A percentile compares a stretch with the other conserved stretches of the same genome.
phyloP scores from a whole-genome alignment of 2,888 invertebrate genomes.

The Nemotelus pantherinus region DNA sequence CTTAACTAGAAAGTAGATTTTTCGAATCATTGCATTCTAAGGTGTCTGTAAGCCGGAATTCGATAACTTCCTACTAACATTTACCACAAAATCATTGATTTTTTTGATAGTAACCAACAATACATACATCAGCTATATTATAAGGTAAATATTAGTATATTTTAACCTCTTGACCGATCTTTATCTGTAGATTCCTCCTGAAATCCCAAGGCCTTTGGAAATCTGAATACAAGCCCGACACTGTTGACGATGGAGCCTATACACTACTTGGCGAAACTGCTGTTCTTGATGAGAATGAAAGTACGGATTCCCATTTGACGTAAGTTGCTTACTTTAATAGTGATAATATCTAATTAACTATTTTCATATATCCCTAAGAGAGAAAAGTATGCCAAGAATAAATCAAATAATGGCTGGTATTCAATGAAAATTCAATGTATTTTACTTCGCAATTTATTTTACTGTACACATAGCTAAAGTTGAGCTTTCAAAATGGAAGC shows the following conservation, averaged over 20 bases:
- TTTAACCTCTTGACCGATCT: neutral
- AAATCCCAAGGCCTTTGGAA: constrained; percentile 96
- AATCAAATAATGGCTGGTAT: constrained; percentile 18
- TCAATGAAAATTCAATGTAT: too few relatives aligned
- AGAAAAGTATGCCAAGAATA: constrained; percentile 27
- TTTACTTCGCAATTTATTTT: too few relatives aligned
- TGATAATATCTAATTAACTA: too few relatives aligned
- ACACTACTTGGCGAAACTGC: constrained; percentile 41
- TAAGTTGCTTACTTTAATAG: too few relatives aligned
- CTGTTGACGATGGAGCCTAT: constrained; percentile 59
- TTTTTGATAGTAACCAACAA: neutral
- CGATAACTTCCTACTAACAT: too few relatives aligned
- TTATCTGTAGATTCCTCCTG: constrained; percentile 78
- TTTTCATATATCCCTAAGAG: neutral
- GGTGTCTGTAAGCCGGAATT: too few relatives aligned
- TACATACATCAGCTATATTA: neutral
- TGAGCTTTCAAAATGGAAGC: too few relatives aligned
- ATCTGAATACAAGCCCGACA: constrained; percentile 64
- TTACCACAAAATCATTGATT: constrained; percentile 13
- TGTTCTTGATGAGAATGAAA: constrained; percentile 26
- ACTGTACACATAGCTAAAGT: too few relatives aligned
- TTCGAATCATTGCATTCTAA: too few relatives aligned
- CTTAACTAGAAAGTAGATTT: too few relatives aligned
- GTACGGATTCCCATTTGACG: too few relatives aligned
- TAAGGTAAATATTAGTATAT: neutral